These are phyloP conservation scores for Lumbricus terrestris DNA, from an alignment of 2,888 invertebrate genomes.

Conservation along the genomic window DNA sequence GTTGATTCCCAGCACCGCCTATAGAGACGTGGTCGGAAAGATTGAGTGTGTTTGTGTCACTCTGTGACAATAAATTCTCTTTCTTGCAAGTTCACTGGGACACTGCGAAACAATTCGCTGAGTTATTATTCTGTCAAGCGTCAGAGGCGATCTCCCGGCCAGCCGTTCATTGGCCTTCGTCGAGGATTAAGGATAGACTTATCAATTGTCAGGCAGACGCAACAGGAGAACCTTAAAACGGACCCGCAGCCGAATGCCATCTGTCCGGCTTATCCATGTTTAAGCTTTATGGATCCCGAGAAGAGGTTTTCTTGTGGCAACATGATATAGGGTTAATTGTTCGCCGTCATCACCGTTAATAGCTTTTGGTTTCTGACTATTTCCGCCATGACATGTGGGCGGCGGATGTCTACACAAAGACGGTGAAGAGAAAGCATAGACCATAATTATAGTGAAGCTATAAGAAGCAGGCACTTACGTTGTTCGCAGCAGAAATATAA, in stretches of 20 bases:
- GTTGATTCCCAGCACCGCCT: not conserved
- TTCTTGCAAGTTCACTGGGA: not conserved
- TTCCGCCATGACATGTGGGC: too few relatives aligned
- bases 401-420: not conserved
- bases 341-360: not conserved
- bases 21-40: not conserved
- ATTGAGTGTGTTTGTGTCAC: not conserved
- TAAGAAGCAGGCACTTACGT: not conserved
- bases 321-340: not conserved
- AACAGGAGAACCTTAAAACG: not conserved
- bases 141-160: not conserved
- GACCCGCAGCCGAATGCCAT: not conserved
- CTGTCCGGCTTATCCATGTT: not conserved
- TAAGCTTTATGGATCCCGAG: not conserved
- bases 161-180: not conserved
- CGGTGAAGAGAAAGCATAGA: not conserved
- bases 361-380: not conserved
- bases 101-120: not conserved
- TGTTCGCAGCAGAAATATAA: not conserved
- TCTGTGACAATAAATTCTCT: not conserved
- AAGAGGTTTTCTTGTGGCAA: not conserved
- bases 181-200: not conserved
- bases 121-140: not conserved
- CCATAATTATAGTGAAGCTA: not conserved
- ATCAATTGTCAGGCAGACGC: not conserved